Evolutionary conservation across 1,140 invertebrate genomes (phyloP).

Genomic region (Zaprionus africanus): DNA sequence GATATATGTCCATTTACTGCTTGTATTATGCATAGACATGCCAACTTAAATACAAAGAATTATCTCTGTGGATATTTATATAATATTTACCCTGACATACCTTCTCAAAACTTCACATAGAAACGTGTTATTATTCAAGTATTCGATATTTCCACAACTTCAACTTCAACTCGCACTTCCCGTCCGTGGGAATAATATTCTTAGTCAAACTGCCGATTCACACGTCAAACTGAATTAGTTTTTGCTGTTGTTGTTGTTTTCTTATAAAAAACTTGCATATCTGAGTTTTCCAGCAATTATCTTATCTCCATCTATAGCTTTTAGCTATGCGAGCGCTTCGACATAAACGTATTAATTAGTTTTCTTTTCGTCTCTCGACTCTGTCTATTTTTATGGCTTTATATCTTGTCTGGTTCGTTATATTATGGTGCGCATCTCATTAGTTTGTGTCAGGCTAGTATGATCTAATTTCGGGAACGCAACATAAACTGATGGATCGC

Average conservation of each 20-base stretch:
- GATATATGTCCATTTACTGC: background rate
- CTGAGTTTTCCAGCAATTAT: slow-evolving; percentile 8
- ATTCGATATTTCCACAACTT: background rate
- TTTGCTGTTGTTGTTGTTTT: background rate
- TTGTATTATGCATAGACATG: background rate
- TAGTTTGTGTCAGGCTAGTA: background rate
- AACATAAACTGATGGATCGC: slow-evolving; percentile 1
- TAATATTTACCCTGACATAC: background rate
- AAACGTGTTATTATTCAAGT: background rate
- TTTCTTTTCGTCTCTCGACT: background rate
- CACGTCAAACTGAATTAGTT: slow-evolving; percentile 1
- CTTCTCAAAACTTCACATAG: background rate
- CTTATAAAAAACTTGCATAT: background rate
- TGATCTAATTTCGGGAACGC: background rate
- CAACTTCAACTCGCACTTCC: background rate
- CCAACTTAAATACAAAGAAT: too few relatives aligned
- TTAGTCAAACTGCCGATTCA: slow-evolving; percentile 1
- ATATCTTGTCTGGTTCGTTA: background rate
- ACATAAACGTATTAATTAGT: slow-evolving; percentile 7
- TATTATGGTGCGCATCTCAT: slow-evolving; percentile 1
- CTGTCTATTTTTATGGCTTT: background rate
- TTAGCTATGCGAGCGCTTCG: background rate
- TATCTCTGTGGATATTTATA: background rate
- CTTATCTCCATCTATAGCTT: slow-evolving; percentile 5
- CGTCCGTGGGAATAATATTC: slow-evolving; percentile 7